These are phyloP conservation scores for Eupithecia exiguata DNA, from an alignment of 2,888 invertebrate genomes.

Conservation along the genomic window DNA sequence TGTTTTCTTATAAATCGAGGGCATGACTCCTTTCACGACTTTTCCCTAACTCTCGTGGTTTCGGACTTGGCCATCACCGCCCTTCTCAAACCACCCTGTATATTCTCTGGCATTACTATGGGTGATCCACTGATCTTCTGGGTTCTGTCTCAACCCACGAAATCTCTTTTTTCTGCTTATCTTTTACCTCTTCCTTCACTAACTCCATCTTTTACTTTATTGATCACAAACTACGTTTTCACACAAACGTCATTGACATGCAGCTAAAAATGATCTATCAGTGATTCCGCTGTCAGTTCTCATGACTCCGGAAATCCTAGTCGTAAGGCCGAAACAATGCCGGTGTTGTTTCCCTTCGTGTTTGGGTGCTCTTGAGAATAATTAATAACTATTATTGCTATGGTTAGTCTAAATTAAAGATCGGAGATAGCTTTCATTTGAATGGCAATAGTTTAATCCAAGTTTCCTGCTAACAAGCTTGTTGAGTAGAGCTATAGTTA, in stretches of 20 bases:
- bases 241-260: slow-evolving; percentile 15
- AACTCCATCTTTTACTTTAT: neutral
- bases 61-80: too few species aligned
- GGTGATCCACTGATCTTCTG: too few species aligned
- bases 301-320: slow-evolving; percentile 47
- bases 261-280: slow-evolving; percentile 12
- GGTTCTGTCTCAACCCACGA: neutral
- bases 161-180: neutral
- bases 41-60: too few species aligned
- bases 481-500: neutral
- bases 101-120: too few species aligned
- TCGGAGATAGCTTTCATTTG: neutral
- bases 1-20: too few species aligned
- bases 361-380: slow-evolving; percentile 34
- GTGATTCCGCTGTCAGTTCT: slow-evolving; percentile 39
- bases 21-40: too few species aligned
- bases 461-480: neutral
- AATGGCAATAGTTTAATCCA: neutral
- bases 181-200: neutral
- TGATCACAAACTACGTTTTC: neutral
- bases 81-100: too few species aligned
- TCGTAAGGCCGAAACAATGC: slow-evolving; percentile 42
- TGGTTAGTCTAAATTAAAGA: slow-evolving; percentile 5
- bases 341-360: slow-evolving; percentile 33
- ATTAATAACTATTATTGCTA: neutral